Conservation (phyloP, 2,113 vertebrate genomes). For the Plectropomus leopardus region DNA sequence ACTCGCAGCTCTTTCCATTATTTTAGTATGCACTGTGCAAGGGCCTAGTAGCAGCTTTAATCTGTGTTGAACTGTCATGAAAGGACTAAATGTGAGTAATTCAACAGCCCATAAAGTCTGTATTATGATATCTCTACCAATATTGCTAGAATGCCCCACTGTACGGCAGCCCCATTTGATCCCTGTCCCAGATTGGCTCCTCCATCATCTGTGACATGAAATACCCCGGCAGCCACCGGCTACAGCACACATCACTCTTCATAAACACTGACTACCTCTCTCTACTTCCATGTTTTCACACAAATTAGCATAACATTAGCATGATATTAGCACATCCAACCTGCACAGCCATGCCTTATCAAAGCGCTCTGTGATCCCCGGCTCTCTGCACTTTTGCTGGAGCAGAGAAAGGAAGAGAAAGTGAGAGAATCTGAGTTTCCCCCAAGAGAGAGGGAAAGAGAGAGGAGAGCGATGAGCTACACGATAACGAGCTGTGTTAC, state of each 20-base stretch:
- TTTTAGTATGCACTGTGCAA: constrained; percentile 11
- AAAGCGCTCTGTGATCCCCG: constrained; percentile 79
- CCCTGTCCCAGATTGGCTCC: constrained; percentile 57
- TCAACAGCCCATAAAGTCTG: constrained; percentile 61
- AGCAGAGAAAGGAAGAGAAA: constrained; percentile 48
- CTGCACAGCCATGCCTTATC: constrained; percentile 70
- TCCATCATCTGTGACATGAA: constrained; percentile 71
- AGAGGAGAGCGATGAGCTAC: constrained; percentile 77
- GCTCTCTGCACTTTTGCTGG: constrained; percentile 68
- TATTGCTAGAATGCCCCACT: constrained; percentile 40
- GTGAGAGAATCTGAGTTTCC: constrained; percentile 45
- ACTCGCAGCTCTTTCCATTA: not conserved
- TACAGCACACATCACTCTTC: constrained; percentile 63
- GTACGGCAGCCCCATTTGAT: constrained; percentile 39
- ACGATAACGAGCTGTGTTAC: constrained; percentile 82
- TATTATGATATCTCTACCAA: constrained; percentile 45
- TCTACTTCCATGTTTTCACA: constrained; percentile 63
- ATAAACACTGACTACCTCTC: constrained; percentile 73
- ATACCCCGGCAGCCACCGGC: constrained; percentile 61
- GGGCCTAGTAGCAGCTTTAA: constrained; percentile 28
- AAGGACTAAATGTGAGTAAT: constrained; percentile 68
- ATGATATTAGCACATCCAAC: constrained; percentile 73
- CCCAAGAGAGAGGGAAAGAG: constrained; percentile 58
- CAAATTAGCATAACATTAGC: constrained; percentile 79
- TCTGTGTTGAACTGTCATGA: constrained; percentile 63